Evolutionary conservation across 2,888 invertebrate genomes (phyloP), one percentile per base, ranked within the genome.

Genomic region (Eucriotettix oculatus): DNA sequence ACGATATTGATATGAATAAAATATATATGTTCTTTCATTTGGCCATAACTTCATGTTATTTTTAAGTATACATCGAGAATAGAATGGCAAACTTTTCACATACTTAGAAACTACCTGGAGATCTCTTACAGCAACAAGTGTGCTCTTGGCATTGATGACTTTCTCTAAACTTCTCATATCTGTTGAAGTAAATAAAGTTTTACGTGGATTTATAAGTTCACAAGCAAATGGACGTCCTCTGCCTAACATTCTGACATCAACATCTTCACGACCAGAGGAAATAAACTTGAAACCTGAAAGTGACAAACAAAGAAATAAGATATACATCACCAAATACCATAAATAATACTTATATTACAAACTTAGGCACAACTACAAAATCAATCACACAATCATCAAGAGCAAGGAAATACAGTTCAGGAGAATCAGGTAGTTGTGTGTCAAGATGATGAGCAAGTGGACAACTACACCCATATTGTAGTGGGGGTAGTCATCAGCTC

Each of bases 251-350:
- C 95, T 78, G 0, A 98, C 98, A 75, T 99, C 99, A 0, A 96
- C 91, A 75, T 99, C 99, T 75, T 99, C 98, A 52, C 99, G 78
- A 0, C 98, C 97, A 58, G 96, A 94, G 3, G 95, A 83, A 66
- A 89, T 82, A 75, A 97, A 92, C 69, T 87, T 87, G n/a, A 84
- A 73, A 42, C 76, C 78, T 77, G 69, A 16, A 69, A 68, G 58
- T n/a, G n/a, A n/a, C n/a, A 43, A 29, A 7, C 29, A 29, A 29
- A 29, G 29, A 29, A 5, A 29, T n/a, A n/a, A n/a, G n/a, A 14
- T 16, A 16, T n/a, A 52, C 52, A 56, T 52, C n/a, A 52, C 52
- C 5, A 16, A 16, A 52, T n/a, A 29, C n/a, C n/a, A n/a, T n/a
- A n/a, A n/a, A n/a, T n/a, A n/a, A n/a, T n/a, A n/a, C n/a, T n/a